Conservation (phyloP, 2,888 invertebrate genomes). For the Pterostichus madidus region DNA sequence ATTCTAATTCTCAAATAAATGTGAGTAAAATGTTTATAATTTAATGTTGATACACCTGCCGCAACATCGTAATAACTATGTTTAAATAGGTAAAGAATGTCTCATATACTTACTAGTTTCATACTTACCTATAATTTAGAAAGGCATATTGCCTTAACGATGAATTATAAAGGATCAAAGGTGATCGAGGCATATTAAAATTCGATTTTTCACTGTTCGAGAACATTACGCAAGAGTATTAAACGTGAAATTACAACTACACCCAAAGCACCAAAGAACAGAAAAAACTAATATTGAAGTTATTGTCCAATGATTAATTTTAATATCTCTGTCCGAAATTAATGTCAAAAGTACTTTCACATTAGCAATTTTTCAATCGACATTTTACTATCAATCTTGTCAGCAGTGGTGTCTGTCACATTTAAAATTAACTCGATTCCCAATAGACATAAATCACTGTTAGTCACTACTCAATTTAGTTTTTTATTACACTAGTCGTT, state of each 20-base stretch:
- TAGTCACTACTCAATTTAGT: slow-evolving; percentile 16
- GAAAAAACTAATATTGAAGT: slow-evolving; percentile 29
- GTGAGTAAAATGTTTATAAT: slow-evolving; percentile 46
- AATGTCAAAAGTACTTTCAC: slow-evolving; percentile 50
- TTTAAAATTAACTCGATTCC: slow-evolving; percentile 18
- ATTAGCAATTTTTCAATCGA: slow-evolving; percentile 10
- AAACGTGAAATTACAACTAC: slow-evolving; percentile 30
- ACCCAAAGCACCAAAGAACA: slow-evolving; percentile 2
- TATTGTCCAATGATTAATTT: slow-evolving; percentile 49
- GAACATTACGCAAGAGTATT: slow-evolving; percentile 34
- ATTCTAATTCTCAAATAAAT: slow-evolving; percentile 24
- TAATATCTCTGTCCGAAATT: slow-evolving; percentile 29
- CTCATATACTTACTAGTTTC: slow-evolving; percentile 39
- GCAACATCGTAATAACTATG: slow-evolving; percentile 30
- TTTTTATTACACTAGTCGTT: background rate
- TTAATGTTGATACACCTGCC: slow-evolving; percentile 38
- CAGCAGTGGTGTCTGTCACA: slow-evolving; percentile 19
- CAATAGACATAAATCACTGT: slow-evolving; percentile 25
- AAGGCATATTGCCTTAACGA: slow-evolving; percentile 25
- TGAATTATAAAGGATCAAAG: slow-evolving; percentile 34
- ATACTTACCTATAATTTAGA: slow-evolving; percentile 52
- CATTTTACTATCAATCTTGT: slow-evolving; percentile 52
- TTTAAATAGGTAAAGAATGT: slow-evolving; percentile 50
- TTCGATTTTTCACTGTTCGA: slow-evolving; percentile 45
- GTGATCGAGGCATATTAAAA: slow-evolving; percentile 45